phyloP scores from a whole-genome alignment of 2,113 vertebrate species.

The Butastur rufipennis region DNA sequence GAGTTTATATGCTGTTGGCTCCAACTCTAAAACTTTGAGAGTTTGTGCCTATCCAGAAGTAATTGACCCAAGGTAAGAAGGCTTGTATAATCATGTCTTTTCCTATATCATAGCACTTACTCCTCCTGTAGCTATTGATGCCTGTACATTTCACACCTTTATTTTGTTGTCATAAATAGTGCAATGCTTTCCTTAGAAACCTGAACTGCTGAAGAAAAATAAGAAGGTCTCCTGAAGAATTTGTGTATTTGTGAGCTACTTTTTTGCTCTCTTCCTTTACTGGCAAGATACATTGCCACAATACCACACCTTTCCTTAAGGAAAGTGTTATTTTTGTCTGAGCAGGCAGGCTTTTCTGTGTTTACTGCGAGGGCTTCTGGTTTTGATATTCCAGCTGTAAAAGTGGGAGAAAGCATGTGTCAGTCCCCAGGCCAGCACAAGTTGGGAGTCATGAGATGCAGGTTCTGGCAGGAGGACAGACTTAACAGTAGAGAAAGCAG shows the following conservation, averaged over 20 bases:
- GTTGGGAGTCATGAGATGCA: neutral
- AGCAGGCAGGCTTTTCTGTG: neutral
- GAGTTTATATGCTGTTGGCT: conserved; percentile 92
- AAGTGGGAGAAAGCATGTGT: neutral
- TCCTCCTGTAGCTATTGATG: neutral
- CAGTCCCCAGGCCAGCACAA: neutral
- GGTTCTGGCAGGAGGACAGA: neutral
- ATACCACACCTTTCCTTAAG: neutral
- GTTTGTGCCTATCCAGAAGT: conserved; percentile 92
- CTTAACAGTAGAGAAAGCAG: neutral
- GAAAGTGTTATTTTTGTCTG: neutral
- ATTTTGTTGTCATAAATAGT: neutral
- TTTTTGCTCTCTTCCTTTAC: neutral
- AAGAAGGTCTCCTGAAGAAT: neutral
- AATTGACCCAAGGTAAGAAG: conserved; percentile 79
- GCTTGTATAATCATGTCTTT: neutral
- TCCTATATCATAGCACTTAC: neutral
- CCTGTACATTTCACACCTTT: neutral
- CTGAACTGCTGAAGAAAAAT: neutral
- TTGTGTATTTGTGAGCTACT: neutral
- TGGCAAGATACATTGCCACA: neutral
- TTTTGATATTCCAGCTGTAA: neutral
- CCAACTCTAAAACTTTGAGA: conserved; percentile 96
- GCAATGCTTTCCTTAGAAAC: neutral
- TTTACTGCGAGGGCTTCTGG: neutral